Conservation (phyloP, 2,113 vertebrate species). For the Motacilla alba region DNA sequence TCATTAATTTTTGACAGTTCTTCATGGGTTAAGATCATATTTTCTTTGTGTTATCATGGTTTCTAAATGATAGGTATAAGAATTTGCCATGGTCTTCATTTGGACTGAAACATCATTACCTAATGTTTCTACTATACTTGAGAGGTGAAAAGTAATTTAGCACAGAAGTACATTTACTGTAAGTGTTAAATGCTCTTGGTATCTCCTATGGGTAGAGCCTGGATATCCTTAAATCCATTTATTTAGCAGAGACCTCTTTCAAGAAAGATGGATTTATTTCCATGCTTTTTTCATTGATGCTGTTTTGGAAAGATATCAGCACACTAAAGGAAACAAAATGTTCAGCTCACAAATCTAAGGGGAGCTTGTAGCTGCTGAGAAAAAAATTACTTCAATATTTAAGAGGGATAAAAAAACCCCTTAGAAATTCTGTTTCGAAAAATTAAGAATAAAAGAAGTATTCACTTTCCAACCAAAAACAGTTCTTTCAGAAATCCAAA, state of each 20-base stretch:
- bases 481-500: background rate
- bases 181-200: background rate
- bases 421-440: slow-evolving; percentile 14
- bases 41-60: background rate
- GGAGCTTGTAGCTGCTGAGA: background rate
- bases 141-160: background rate
- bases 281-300: background rate
- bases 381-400: background rate
- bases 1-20: background rate
- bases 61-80: background rate
- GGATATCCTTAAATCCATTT: background rate
- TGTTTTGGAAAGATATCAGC: slow-evolving; percentile 9
- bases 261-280: background rate
- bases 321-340: slow-evolving; percentile 11
- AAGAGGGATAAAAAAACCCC: background rate
- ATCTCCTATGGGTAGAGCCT: background rate
- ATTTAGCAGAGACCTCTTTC: background rate
- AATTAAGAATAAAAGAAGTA: background rate
- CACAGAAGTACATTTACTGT: background rate
- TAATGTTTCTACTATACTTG: background rate
- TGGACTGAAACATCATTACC: background rate
- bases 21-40: background rate
- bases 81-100: background rate
- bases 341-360: background rate
- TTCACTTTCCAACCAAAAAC: background rate